phyloP scores from a whole-genome alignment of 2,797 vertebrate species.

The Acestrorhynchus altus region DNA sequence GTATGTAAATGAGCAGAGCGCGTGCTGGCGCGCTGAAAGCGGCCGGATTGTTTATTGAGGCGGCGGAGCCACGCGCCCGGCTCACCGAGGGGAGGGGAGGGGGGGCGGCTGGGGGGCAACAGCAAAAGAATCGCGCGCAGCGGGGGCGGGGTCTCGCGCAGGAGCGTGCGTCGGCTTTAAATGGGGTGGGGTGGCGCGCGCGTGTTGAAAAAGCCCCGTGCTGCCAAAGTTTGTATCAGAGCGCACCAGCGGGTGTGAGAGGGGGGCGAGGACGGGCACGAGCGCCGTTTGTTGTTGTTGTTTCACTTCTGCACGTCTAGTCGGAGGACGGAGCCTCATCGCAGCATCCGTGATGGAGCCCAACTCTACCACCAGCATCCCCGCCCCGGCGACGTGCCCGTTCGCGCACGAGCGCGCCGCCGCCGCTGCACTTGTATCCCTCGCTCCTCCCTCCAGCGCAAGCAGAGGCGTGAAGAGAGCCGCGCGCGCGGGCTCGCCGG shows the following conservation, averaged over 20 bases:
- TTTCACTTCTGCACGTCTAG: conserved; percentile 36
- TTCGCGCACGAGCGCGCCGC: conserved; percentile 75
- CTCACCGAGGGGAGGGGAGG: conserved; percentile 77
- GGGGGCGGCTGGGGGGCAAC: conserved; percentile 38
- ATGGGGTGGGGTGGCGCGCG: conserved; percentile 79
- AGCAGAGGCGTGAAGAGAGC: conserved; percentile 84
- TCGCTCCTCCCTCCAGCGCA: conserved; percentile 15
- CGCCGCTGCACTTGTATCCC: conserved; percentile 67
- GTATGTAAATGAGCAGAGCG: conserved; percentile 86
- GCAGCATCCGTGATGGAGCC: conserved; percentile 60
- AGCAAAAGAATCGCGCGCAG: conserved; percentile 79
- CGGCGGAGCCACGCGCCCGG: conserved; percentile 89
- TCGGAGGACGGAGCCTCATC: conserved; percentile 40
- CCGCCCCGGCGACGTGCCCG: conserved; percentile 72
- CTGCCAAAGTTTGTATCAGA: conserved; percentile 85
- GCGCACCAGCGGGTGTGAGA: conserved; percentile 72
- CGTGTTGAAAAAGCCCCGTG: conserved; percentile 89
- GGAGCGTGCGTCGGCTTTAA: conserved; percentile 80
- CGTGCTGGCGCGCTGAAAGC: conserved; percentile 85
- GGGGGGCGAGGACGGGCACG: conserved; percentile 77
- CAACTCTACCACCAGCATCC: conserved; percentile 75
- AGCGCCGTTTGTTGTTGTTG: conserved; percentile 76
- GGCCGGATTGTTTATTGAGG: conserved; percentile 87
- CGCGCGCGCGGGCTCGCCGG: conserved; percentile 85
- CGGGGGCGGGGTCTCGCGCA: conserved; percentile 79